Conservation (phyloP, 1,140 invertebrate genomes). For the Notospermus geniculatus region DNA sequence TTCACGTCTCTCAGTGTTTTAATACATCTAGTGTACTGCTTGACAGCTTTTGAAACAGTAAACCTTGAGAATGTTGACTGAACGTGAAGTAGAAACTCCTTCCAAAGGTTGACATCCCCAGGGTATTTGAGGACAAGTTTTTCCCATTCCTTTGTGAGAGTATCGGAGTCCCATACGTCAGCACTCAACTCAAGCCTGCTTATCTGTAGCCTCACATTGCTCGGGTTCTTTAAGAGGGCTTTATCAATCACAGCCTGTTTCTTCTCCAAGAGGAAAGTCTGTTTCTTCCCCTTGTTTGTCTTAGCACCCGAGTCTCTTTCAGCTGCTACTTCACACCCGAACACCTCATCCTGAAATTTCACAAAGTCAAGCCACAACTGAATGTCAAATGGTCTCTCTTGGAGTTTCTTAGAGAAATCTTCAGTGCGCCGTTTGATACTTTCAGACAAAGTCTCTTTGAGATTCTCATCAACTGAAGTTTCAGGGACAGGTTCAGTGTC, state of each 20-base stretch:
- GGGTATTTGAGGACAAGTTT: constrained; percentile 55
- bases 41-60: constrained; percentile 43
- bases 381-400: constrained; percentile 50
- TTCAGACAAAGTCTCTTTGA: constrained; percentile 12
- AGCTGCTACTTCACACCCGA: neutral
- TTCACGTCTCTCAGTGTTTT: constrained; percentile 29
- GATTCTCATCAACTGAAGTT: neutral
- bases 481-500: neutral
- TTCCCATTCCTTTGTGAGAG: constrained; percentile 55
- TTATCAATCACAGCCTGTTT: constrained; percentile 57
- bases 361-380: constrained; percentile 59
- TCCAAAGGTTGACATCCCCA: constrained; percentile 54
- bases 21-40: constrained; percentile 55
- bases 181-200: constrained; percentile 49
- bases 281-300: neutral
- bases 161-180: constrained; percentile 46
- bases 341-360: constrained; percentile 53
- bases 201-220: constrained; percentile 48
- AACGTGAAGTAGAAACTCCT: constrained; percentile 52
- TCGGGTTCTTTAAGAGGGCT: constrained; percentile 57
- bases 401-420: constrained; percentile 51
- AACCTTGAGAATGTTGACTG: constrained; percentile 51
- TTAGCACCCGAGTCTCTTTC: constrained; percentile 15
- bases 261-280: constrained; percentile 49
- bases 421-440: constrained; percentile 28